These are phyloP conservation scores for Epistrophe grossulariae DNA, from an alignment of 2,888 invertebrate genomes.

Conservation along the genomic window DNA sequence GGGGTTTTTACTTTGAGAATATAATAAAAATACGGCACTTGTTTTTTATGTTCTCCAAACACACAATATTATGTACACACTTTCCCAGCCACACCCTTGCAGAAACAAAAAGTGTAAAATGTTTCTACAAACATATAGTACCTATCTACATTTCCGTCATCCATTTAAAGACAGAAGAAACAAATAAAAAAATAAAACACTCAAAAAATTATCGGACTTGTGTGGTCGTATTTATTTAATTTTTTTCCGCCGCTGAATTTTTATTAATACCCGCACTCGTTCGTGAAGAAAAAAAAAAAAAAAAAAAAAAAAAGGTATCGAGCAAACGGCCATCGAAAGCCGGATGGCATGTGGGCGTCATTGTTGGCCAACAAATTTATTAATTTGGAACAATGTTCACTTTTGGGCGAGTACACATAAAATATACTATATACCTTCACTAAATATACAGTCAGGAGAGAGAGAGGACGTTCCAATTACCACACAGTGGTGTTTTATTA, in stretches of 20 bases:
- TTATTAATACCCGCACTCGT: slow-evolving; percentile 44
- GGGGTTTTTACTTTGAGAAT: slow-evolving; percentile 16
- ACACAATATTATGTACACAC: neutral
- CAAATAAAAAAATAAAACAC: neutral
- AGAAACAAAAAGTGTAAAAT: slow-evolving; percentile 14
- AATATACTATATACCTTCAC: slow-evolving; percentile 3
- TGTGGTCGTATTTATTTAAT: slow-evolving; percentile 56
- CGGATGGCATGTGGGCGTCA: slow-evolving; percentile 70
- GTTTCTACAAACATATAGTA: slow-evolving; percentile 19
- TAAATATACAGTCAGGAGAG: neutral
- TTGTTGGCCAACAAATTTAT: slow-evolving; percentile 71
- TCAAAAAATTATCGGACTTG: slow-evolving; percentile 54
- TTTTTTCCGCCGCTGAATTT: slow-evolving; percentile 50
- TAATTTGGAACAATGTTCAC: slow-evolving; percentile 73
- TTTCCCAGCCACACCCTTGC: slow-evolving; percentile 24
- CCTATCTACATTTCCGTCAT: slow-evolving; percentile 33
- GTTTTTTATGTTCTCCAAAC: slow-evolving; percentile 24
- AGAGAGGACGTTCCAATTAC: slow-evolving; percentile 64
- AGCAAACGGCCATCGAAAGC: slow-evolving; percentile 13
- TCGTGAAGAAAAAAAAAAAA: slow-evolving; percentile 9
- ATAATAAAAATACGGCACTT: slow-evolving; percentile 34
- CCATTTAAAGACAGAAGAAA: slow-evolving; percentile 21
- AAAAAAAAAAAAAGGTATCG: slow-evolving; percentile 9
- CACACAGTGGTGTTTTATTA: slow-evolving; percentile 72
- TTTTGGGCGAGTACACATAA: slow-evolving; percentile 64